A percentile compares a stretch with the other conserved stretches of the same genome.
phyloP scores from a whole-genome alignment of 2,113 vertebrate species.

The Paracanthobrama guichenoti region DNA sequence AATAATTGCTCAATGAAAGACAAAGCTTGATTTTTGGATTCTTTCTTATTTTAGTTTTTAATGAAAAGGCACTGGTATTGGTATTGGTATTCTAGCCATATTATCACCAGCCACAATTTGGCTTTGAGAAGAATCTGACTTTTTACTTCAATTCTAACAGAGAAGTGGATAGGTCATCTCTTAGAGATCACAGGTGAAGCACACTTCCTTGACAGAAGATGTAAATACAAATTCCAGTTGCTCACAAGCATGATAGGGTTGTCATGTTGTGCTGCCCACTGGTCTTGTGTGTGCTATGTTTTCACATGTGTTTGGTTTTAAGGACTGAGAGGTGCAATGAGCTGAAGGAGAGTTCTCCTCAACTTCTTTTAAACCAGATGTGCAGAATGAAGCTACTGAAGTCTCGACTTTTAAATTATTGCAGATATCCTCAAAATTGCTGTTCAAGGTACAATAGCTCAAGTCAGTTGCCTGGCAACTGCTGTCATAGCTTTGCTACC shows the following conservation, averaged over 20 bases:
- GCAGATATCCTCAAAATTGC: not conserved
- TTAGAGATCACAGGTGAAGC: not conserved
- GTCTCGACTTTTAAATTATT: slow-evolving; percentile 15
- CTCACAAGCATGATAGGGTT: not conserved
- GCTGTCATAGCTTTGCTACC: slow-evolving; percentile 9
- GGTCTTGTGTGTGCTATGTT: not conserved
- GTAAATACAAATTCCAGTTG: not conserved
- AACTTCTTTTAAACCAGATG: not conserved
- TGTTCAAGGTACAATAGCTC: slow-evolving; percentile 35
- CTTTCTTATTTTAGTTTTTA: not conserved
- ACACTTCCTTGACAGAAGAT: not conserved
- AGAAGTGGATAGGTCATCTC: too few species aligned
- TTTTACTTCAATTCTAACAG: not conserved
- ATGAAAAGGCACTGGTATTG: not conserved
- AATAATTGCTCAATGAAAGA: not conserved
- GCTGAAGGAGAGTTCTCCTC: not conserved
- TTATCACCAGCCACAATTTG: not conserved
- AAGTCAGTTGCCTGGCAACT: slow-evolving; percentile 34
- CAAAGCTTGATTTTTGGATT: not conserved
- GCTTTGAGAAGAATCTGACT: not conserved
- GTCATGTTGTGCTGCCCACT: not conserved
- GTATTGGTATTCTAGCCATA: too few species aligned
- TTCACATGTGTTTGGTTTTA: not conserved
- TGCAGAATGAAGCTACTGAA: not conserved
- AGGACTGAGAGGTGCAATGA: not conserved